These are phyloP conservation scores for Rhyacichthys aspro DNA, from an alignment of 2,797 vertebrate species.

Conservation along the genomic window DNA sequence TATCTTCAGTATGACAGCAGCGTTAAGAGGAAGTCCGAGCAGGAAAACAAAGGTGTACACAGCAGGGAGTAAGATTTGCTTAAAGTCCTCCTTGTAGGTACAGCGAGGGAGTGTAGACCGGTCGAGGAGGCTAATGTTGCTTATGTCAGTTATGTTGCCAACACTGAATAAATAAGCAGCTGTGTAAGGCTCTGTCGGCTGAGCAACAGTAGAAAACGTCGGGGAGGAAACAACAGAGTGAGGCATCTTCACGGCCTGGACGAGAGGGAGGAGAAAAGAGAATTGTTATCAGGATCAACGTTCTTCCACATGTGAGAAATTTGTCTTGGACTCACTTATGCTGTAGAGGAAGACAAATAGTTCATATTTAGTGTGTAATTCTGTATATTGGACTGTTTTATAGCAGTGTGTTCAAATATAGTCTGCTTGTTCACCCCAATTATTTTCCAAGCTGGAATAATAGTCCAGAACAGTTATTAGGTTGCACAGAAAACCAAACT, in stretches of 20 bases:
- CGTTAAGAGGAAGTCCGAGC: slow-evolving; percentile 88
- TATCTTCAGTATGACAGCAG: slow-evolving; percentile 88
- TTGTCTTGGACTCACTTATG: too few species aligned
- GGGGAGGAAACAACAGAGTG: slow-evolving; percentile 26
- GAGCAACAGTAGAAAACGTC: slow-evolving; percentile 6
- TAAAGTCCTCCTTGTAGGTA: slow-evolving; percentile 93
- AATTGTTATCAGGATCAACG: too few species aligned
- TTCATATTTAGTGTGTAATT: too few species aligned
- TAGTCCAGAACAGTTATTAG: too few species aligned
- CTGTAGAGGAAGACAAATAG: too few species aligned
- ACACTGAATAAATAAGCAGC: neutral
- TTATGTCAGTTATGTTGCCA: slow-evolving; percentile 7
- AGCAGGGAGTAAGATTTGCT: slow-evolving; percentile 87
- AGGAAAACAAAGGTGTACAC: slow-evolving; percentile 89
- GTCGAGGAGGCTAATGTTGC: slow-evolving; percentile 11
- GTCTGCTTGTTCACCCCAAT: too few species aligned
- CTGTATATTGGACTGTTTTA: too few species aligned
- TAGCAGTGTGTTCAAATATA: too few species aligned
- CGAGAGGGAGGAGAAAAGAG: slow-evolving; percentile 13
- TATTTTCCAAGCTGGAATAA: too few species aligned
- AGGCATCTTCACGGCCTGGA: slow-evolving; percentile 69
- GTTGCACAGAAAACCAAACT: too few species aligned
- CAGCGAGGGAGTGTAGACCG: slow-evolving; percentile 68
- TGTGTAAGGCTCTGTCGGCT: slow-evolving; percentile 24
- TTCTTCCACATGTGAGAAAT: too few species aligned